Evolutionary conservation across 2,888 invertebrate species (phyloP).

Genomic region (Drosophila vallismaia): DNA sequence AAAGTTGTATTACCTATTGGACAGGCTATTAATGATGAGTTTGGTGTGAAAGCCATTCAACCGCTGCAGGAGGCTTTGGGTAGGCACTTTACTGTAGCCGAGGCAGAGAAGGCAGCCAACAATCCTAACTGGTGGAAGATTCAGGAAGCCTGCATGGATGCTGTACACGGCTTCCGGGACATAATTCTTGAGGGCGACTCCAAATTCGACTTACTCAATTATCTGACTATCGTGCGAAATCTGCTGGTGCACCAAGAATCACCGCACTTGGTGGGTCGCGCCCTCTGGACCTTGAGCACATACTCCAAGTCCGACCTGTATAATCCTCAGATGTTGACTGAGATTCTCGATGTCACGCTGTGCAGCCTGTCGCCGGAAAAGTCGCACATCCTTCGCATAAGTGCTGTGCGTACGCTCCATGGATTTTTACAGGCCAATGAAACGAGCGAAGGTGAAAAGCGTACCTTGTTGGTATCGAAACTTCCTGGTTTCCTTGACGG

Average conservation of each 20-base stretch:
- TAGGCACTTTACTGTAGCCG: conserved; percentile 86
- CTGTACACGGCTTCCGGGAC: conserved; percentile 86
- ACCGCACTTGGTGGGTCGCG: conserved; percentile 82
- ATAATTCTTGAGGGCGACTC: conserved; percentile 81
- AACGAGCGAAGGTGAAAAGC: conserved; percentile 83
- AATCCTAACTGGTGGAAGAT: conserved; percentile 87
- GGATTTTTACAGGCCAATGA: conserved; percentile 85
- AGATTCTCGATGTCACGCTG: conserved; percentile 80
- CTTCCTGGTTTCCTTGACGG: conserved; percentile 85
- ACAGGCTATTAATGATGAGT: conserved; percentile 85
- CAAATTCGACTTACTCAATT: conserved; percentile 83
- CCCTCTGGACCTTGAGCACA: conserved; percentile 83
- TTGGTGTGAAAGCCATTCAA: conserved; percentile 85
- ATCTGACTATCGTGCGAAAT: conserved; percentile 82
- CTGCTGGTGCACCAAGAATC: conserved; percentile 81
- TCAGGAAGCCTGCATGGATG: conserved; percentile 87
- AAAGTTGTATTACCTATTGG: neutral
- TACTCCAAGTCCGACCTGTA: conserved; percentile 82
- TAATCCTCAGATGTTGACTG: conserved; percentile 82
- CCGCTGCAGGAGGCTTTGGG: conserved; percentile 86
- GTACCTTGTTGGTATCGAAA: conserved; percentile 83
- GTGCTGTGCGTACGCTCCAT: conserved; percentile 81
- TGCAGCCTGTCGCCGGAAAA: conserved; percentile 81
- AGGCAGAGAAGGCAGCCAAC: conserved; percentile 84
- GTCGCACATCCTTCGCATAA: conserved; percentile 81